A percentile compares a stretch with the other conserved stretches of the same genome.
Evolutionary conservation across 2,797 vertebrate genomes (phyloP).

Genomic region (Podarcis lilfordi): DNA sequence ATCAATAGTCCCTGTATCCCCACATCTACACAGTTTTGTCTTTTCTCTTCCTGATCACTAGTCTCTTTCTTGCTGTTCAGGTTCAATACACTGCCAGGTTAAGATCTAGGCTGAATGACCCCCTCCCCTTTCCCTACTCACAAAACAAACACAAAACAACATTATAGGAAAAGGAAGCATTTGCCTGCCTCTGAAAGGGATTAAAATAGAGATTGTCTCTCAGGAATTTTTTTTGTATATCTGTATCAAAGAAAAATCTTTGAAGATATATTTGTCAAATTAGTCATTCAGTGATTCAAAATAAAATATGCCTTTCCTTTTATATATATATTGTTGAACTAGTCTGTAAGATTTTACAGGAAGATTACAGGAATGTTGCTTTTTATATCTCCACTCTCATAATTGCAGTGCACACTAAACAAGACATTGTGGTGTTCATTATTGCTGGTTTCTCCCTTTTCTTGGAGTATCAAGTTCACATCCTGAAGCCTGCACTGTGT

Average conservation of each 20-base stretch:
- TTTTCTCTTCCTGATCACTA: conserved; percentile 50
- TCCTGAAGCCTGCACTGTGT: neutral
- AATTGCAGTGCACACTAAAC: neutral
- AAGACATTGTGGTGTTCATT: neutral
- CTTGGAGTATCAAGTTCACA: neutral
- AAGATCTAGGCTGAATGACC: conserved; percentile 40
- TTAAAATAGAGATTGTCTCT: conserved; percentile 28
- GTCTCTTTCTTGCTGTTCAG: conserved; percentile 9
- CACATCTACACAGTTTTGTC: conserved; percentile 47
- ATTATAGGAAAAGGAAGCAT: conserved; percentile 40
- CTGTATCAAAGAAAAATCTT: conserved; percentile 1
- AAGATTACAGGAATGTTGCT: neutral
- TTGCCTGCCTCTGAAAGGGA: conserved; percentile 12
- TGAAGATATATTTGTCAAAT: conserved; percentile 22
- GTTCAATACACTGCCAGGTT: neutral
- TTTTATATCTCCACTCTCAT: neutral
- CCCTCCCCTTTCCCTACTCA: no score
- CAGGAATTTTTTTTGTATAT: neutral
- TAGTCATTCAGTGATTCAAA: neutral
- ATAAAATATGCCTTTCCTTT: neutral
- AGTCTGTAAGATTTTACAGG: neutral
- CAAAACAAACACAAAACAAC: neutral
- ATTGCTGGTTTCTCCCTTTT: neutral
- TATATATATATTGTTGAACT: neutral
- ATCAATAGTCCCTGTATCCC: conserved; percentile 33